Percentiles rank a stretch among this genome's conserved stretches.
Conservation (phyloP, 2,888 invertebrate genomes). For the Parnassius mnemosyne region DNA sequence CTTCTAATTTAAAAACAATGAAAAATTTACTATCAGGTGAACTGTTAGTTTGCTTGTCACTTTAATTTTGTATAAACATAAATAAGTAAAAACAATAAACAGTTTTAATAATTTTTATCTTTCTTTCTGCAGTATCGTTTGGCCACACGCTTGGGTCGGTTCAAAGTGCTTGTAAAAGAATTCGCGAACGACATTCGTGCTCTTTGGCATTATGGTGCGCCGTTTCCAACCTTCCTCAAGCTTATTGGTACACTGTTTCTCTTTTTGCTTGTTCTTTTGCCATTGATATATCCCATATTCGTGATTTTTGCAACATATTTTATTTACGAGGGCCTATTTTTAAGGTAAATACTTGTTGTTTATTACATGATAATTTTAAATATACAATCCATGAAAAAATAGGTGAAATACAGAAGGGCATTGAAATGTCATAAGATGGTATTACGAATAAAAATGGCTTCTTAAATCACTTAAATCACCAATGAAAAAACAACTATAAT, state of each 20-base stretch:
- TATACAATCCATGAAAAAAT: too few species aligned
- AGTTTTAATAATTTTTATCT: background rate
- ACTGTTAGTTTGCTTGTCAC: too few species aligned
- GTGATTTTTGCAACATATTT: slow-evolving; percentile 58
- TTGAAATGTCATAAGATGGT: too few species aligned
- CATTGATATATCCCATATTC: slow-evolving; percentile 66
- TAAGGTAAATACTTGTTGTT: slow-evolving; percentile 52
- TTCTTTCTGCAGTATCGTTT: slow-evolving; percentile 56
- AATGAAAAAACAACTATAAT: too few species aligned
- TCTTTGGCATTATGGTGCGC: slow-evolving; percentile 71
- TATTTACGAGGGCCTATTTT: slow-evolving; percentile 60
- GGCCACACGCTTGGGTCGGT: slow-evolving; percentile 55
- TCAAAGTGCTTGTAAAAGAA: slow-evolving; percentile 55
- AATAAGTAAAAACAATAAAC: background rate
- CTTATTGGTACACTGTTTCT: slow-evolving; percentile 66
- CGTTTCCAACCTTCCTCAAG: slow-evolving; percentile 75
- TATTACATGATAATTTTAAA: background rate
- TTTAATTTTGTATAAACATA: too few species aligned
- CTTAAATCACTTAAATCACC: too few species aligned
- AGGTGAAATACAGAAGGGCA: too few species aligned
- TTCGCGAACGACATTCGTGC: slow-evolving; percentile 60
- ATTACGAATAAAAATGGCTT: too few species aligned
- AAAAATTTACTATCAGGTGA: too few species aligned
- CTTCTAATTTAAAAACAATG: too few species aligned
- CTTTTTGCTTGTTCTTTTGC: slow-evolving; percentile 59